Evolutionary conservation across 1,140 invertebrate genomes (phyloP).

Genomic region (Carcinoscorpius rotundicauda): DNA sequence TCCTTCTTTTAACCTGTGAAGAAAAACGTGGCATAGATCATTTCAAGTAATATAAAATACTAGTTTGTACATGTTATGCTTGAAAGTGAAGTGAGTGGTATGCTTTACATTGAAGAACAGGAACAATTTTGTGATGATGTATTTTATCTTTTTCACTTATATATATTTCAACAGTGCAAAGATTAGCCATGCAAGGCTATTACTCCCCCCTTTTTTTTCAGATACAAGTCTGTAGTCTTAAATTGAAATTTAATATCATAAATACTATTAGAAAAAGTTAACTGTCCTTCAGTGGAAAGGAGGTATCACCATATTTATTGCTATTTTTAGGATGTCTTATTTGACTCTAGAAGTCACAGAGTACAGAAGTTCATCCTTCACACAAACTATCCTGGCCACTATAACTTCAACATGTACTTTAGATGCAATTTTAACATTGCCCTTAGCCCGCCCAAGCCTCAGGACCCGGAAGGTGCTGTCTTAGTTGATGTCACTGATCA

Average conservation of each 20-base stretch:
- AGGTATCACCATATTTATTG: conserved; percentile 3
- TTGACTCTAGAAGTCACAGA: conserved; percentile 84
- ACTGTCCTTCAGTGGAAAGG: background rate
- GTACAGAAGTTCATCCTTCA: conserved; percentile 96
- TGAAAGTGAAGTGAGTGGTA: too few relatives aligned
- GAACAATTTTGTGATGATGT: too few relatives aligned
- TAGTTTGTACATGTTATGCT: background rate
- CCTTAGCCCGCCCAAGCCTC: background rate
- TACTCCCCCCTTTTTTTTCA: background rate
- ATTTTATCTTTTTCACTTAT: background rate
- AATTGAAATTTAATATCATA: conserved; percentile 1
- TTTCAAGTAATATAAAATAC: background rate
- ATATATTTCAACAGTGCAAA: conserved; percentile 10
- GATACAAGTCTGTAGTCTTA: background rate
- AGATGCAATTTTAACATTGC: conserved; percentile 58
- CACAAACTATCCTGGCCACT: conserved; percentile 97
- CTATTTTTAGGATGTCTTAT: conserved; percentile 74
- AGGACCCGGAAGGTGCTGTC: conserved; percentile 22
- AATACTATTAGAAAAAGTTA: too few relatives aligned
- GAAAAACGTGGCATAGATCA: background rate
- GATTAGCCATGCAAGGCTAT: background rate
- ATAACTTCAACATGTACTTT: conserved; percentile 98
- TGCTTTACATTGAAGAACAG: too few relatives aligned
- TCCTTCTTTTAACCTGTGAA: background rate
- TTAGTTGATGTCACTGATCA: conserved; percentile 33